Percentiles rank a stretch among this genome's conserved stretches.
These are phyloP conservation scores for Clarias batrachus DNA, from an alignment of 2,113 vertebrate genomes.

Conservation along the genomic window DNA sequence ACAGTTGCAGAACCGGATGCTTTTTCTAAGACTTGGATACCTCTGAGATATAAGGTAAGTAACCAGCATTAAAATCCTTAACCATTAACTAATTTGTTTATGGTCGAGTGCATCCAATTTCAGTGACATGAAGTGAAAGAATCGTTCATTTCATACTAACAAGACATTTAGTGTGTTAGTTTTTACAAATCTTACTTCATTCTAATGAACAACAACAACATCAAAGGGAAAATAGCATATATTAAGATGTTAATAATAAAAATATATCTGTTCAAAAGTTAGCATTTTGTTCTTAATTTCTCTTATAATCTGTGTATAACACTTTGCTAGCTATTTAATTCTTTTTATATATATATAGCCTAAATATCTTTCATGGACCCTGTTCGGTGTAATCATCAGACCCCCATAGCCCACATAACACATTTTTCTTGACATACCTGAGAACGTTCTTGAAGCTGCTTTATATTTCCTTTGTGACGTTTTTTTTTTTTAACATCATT, in stretches of 20 bases:
- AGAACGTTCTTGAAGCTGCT: background rate
- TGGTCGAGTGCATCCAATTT: background rate
- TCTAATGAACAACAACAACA: background rate
- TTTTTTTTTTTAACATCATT: background rate
- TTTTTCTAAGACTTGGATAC: slow-evolving; percentile 4
- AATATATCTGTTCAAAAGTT: background rate
- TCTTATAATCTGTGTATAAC: background rate
- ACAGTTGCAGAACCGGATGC: background rate
- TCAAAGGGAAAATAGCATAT: no score
- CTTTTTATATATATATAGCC: background rate
- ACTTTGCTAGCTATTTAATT: no score
- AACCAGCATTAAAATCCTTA: background rate
- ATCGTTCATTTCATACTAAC: background rate
- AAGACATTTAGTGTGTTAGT: background rate
- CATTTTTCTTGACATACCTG: background rate
- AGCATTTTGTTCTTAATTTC: background rate
- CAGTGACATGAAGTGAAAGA: background rate
- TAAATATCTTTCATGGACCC: background rate
- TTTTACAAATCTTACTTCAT: background rate
- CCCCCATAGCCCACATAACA: background rate
- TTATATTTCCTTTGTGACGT: background rate
- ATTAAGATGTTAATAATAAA: background rate
- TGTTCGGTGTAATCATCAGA: background rate
- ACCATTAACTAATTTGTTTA: background rate
- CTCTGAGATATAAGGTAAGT: slow-evolving; percentile 33